phyloP scores from a whole-genome alignment of 2,888 invertebrate species.

The Andrena chrysosceles region DNA sequence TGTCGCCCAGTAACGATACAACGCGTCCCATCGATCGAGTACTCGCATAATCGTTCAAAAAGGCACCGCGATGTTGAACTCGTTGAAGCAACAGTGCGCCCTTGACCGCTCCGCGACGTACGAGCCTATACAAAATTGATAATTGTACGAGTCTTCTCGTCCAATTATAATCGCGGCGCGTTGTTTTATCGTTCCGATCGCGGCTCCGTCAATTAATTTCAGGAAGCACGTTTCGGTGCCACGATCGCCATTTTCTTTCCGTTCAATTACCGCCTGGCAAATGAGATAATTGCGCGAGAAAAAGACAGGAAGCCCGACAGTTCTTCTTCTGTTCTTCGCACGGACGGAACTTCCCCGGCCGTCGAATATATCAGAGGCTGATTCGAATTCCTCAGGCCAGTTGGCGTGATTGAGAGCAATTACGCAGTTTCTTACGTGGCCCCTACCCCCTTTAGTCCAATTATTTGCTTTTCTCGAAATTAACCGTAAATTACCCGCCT shows the following conservation, averaged over 20 bases:
- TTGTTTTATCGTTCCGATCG: slow-evolving; percentile 40
- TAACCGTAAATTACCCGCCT: slow-evolving; percentile 78
- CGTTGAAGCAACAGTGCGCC: background rate
- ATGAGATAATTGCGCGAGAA: slow-evolving; percentile 69
- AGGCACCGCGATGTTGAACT: slow-evolving; percentile 9
- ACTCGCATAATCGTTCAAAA: slow-evolving; percentile 54
- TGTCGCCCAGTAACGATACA: slow-evolving; percentile 58
- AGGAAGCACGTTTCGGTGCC: slow-evolving; percentile 51
- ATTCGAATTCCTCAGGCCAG: slow-evolving; percentile 68
- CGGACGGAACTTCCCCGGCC: slow-evolving; percentile 16
- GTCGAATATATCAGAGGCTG: slow-evolving; percentile 55
- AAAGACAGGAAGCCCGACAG: slow-evolving; percentile 19
- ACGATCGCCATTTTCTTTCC: slow-evolving; percentile 49
- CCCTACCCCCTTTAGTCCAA: slow-evolving; percentile 72
- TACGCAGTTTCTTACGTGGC: slow-evolving; percentile 73
- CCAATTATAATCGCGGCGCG: slow-evolving; percentile 49
- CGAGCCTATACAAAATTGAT: slow-evolving; percentile 35
- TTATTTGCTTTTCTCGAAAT: slow-evolving; percentile 82
- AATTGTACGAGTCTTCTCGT: slow-evolving; percentile 38
- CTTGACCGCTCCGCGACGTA: background rate
- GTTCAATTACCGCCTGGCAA: slow-evolving; percentile 64
- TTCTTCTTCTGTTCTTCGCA: slow-evolving; percentile 14
- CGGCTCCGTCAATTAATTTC: slow-evolving; percentile 60
- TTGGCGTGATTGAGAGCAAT: slow-evolving; percentile 81
- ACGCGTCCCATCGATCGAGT: slow-evolving; percentile 49